Percentiles rank a stretch among this genome's conserved stretches.
Evolutionary conservation across 1,140 invertebrate genomes (phyloP).

Genomic region (Bacillus rossius): DNA sequence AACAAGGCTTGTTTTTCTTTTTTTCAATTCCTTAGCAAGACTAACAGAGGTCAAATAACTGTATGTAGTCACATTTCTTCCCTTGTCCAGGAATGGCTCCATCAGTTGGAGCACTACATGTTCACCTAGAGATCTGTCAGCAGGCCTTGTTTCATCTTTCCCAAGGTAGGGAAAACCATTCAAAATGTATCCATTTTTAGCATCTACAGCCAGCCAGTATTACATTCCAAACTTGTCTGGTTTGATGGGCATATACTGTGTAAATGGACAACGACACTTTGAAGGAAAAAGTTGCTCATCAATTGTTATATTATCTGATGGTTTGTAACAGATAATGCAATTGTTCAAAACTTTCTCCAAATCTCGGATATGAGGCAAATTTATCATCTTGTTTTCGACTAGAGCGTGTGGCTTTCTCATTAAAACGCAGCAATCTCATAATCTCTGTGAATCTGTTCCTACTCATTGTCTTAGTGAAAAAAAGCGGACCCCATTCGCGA

Average conservation of each 20-base stretch:
- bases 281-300: conserved; percentile 1
- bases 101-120: conserved; percentile 24
- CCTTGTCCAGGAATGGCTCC: conserved; percentile 25
- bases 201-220: conserved; percentile 37
- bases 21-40: conserved; percentile 21
- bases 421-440: conserved; percentile 5
- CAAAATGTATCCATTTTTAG: conserved; percentile 33
- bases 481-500: neutral
- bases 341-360: neutral
- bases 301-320: conserved; percentile 6
- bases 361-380: neutral
- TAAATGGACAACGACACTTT: conserved; percentile 29
- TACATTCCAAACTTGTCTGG: conserved; percentile 39
- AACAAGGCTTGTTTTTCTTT: conserved; percentile 7
- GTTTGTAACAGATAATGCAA: neutral
- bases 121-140: conserved; percentile 8
- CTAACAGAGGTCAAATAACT: conserved; percentile 31
- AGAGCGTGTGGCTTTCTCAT: conserved; percentile 2
- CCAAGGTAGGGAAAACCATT: conserved; percentile 38
- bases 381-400: neutral
- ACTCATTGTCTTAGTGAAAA: neutral
- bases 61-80: conserved; percentile 33
- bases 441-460: neutral
- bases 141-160: conserved; percentile 25
- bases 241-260: conserved; percentile 38